Evolutionary conservation across 2,797 vertebrate species (phyloP).

Genomic region (Enoplosus armatus): DNA sequence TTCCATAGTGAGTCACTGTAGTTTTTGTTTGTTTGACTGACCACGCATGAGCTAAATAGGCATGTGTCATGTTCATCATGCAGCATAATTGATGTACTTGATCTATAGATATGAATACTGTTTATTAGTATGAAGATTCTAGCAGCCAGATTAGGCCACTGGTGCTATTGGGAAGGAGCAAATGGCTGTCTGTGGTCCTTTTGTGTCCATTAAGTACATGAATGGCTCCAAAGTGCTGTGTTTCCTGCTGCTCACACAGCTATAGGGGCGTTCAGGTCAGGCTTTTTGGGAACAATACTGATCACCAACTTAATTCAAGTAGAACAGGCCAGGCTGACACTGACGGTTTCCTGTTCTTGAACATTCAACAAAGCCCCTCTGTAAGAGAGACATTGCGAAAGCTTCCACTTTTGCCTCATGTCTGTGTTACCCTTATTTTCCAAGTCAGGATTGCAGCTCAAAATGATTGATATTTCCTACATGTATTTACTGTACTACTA

Average conservation of each 20-base stretch:
- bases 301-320: neutral
- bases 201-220: neutral
- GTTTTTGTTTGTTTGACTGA: no score
- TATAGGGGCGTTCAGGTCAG: neutral
- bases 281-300: neutral
- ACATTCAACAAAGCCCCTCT: neutral
- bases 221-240: neutral
- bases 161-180: no score
- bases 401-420: neutral
- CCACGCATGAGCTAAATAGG: no score
- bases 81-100: no score
- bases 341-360: neutral
- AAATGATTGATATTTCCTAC: neutral
- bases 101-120: no score
- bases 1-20: no score
- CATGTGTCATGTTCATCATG: no score
- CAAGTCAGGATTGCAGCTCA: neutral
- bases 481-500: neutral
- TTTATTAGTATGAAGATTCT: no score
- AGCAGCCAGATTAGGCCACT: no score
- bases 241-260: neutral
- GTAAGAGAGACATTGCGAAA: neutral
- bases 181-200: neutral
- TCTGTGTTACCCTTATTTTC: neutral
- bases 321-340: neutral